Percentiles rank a stretch among this genome's conserved stretches.
These are phyloP conservation scores for Echinarachnius parma DNA, from an alignment of 53 echinoderm and acorn worm species.

Conservation along the genomic window DNA sequence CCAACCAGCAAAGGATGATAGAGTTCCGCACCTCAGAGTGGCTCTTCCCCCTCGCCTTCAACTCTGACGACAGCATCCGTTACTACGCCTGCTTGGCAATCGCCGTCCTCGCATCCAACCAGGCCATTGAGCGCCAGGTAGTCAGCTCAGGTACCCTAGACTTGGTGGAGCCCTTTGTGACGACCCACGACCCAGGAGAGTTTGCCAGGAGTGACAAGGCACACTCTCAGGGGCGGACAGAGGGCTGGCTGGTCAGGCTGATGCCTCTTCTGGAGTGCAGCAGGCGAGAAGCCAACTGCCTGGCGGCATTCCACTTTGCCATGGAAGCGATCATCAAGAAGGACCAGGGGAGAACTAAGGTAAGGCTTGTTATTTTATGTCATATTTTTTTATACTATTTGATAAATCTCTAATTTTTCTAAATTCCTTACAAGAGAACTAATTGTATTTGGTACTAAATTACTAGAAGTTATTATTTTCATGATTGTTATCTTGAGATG, in stretches of 20 bases:
- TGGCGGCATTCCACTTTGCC: constrained; percentile 96
- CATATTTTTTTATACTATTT: no score
- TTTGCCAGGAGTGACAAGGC: constrained; percentile 99
- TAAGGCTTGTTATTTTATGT: constrained; percentile 23
- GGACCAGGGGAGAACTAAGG: constrained; percentile 88
- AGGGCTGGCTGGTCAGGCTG: constrained; percentile 80
- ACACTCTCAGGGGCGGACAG: constrained; percentile 86
- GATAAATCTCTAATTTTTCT: no score
- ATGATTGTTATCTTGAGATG: no score
- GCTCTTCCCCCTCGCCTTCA: constrained; percentile 96
- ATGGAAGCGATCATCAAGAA: constrained; percentile 98
- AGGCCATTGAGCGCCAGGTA: constrained; percentile 84
- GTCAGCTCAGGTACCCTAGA: constrained; percentile 95
- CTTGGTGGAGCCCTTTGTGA: constrained; percentile 94
- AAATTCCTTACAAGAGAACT: no score
- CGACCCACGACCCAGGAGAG: constrained; percentile 84
- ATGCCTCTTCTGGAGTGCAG: constrained; percentile 83
- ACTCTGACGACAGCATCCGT: constrained; percentile 85
- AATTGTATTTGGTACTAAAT: no score
- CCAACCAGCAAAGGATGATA: constrained; percentile 95
- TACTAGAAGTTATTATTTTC: no score
- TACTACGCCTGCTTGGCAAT: constrained; percentile 96
- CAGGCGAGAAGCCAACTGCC: constrained; percentile 90
- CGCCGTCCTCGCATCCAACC: constrained; percentile 89
- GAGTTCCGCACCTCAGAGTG: constrained; percentile 87